These are phyloP conservation scores for Xylota segnis DNA, from an alignment of 2,888 invertebrate genomes.

Conservation along the genomic window DNA sequence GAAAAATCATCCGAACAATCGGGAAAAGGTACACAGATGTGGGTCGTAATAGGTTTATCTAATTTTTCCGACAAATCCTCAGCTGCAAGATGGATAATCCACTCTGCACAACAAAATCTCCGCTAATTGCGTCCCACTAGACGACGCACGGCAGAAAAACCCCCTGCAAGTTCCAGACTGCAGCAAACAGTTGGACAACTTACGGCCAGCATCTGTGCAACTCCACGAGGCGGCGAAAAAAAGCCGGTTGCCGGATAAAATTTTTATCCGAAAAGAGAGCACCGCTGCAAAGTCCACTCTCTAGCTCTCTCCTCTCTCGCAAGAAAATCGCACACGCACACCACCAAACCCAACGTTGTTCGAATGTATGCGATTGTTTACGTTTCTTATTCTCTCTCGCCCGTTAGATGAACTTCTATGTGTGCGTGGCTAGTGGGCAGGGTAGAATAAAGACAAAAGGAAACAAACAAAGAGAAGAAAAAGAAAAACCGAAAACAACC, in stretches of 20 bases:
- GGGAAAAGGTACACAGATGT: too few species aligned
- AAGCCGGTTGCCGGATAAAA: slow-evolving; percentile 58
- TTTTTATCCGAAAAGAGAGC: slow-evolving; percentile 54
- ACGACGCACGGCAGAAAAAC: neutral
- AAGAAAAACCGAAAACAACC: slow-evolving; percentile 47
- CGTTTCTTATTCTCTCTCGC: slow-evolving; percentile 54
- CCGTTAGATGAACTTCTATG: slow-evolving; percentile 17
- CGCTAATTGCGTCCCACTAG: neutral
- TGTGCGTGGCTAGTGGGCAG: slow-evolving; percentile 61
- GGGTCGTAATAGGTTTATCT: too few species aligned
- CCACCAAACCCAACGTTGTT: neutral
- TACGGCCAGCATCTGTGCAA: neutral
- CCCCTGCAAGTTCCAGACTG: neutral
- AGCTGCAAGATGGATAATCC: neutral
- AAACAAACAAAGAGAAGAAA: slow-evolving; percentile 34
- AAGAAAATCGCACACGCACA: neutral
- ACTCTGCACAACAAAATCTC: slow-evolving; percentile 1
- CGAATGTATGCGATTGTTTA: slow-evolving; percentile 55
- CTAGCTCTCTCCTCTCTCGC: slow-evolving; percentile 25
- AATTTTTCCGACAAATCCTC: neutral
- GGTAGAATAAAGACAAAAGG: slow-evolving; percentile 63
- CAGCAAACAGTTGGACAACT: slow-evolving; percentile 4
- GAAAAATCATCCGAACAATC: too few species aligned
- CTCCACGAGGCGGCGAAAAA: slow-evolving; percentile 5
- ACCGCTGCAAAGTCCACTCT: slow-evolving; percentile 40